Evolutionary conservation across 2,797 vertebrate species (phyloP).

Genomic region (Menidia menidia): DNA sequence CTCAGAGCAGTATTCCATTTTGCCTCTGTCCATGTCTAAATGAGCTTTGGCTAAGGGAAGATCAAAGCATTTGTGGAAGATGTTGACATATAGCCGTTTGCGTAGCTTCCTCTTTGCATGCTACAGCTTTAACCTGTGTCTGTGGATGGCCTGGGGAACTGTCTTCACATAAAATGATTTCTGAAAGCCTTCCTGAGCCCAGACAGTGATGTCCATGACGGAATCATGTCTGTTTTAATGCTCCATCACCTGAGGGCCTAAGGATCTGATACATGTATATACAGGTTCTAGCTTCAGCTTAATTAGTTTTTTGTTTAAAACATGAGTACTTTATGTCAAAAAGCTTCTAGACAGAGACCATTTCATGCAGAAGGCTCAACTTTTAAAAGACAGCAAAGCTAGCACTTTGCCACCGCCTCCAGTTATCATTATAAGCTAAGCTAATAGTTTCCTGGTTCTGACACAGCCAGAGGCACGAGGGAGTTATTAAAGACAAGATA

Average conservation of each 20-base stretch:
- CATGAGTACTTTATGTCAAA: too few species aligned
- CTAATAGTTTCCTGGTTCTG: constrained; percentile 1
- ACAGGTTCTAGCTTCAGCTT: too few species aligned
- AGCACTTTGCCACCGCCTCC: neutral
- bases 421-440: neutral
- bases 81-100: neutral
- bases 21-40: neutral
- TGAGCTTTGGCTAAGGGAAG: neutral
- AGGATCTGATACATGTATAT: too few species aligned
- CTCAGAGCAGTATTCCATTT: neutral
- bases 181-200: neutral
- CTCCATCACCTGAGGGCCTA: too few species aligned
- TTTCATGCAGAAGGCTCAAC: neutral
- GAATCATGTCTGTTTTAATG: neutral
- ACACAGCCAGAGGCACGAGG: neutral
- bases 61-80: neutral
- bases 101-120: neutral
- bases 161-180: neutral
- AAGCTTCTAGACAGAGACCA: neutral
- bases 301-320: too few species aligned
- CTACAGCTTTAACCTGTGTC: neutral
- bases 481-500: neutral
- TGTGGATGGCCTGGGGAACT: neutral
- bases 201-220: neutral
- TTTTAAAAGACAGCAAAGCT: neutral